Conservation (phyloP, 2,888 invertebrate species). For the Zaprionus bogoriensis region DNA sequence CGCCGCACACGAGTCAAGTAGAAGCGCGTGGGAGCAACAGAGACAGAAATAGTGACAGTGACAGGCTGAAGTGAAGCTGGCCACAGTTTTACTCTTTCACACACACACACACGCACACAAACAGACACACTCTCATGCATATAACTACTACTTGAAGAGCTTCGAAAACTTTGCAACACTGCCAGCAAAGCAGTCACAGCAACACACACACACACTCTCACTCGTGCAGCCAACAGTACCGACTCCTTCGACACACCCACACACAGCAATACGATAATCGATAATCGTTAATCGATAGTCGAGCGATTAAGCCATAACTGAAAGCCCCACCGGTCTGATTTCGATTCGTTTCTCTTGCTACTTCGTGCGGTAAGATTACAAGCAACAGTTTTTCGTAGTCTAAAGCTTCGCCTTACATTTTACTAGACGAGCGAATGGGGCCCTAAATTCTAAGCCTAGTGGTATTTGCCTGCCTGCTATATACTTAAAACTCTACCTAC, state of each 20-base stretch:
- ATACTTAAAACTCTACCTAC: neutral
- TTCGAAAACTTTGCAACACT: slow-evolving; percentile 45
- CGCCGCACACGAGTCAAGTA: slow-evolving; percentile 79
- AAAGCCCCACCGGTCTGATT: slow-evolving; percentile 34
- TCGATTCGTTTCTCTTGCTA: slow-evolving; percentile 50
- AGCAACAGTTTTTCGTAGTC: slow-evolving; percentile 47
- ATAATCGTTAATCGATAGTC: no score
- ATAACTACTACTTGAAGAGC: slow-evolving; percentile 35
- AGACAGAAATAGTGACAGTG: slow-evolving; percentile 1
- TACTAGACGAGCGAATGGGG: slow-evolving; percentile 14
- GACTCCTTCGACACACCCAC: slow-evolving; percentile 6
- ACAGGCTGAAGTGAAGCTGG: slow-evolving; percentile 11
- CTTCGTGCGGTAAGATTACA: slow-evolving; percentile 67
- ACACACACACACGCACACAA: slow-evolving; percentile 7
- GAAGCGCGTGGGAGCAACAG: slow-evolving; percentile 8
- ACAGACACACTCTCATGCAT: slow-evolving; percentile 4
- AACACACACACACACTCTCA: slow-evolving; percentile 5
- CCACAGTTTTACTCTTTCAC: slow-evolving; percentile 33
- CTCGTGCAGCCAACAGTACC: neutral
- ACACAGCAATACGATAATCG: slow-evolving; percentile 26
- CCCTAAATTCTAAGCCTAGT: slow-evolving; percentile 27
- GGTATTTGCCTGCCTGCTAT: slow-evolving; percentile 49
- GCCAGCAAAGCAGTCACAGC: slow-evolving; percentile 39
- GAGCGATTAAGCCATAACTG: no score
- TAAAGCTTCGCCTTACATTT: slow-evolving; percentile 60